Evolutionary conservation across 2,113 vertebrate genomes (phyloP).

Genomic region (Cercocebus atys): DNA sequence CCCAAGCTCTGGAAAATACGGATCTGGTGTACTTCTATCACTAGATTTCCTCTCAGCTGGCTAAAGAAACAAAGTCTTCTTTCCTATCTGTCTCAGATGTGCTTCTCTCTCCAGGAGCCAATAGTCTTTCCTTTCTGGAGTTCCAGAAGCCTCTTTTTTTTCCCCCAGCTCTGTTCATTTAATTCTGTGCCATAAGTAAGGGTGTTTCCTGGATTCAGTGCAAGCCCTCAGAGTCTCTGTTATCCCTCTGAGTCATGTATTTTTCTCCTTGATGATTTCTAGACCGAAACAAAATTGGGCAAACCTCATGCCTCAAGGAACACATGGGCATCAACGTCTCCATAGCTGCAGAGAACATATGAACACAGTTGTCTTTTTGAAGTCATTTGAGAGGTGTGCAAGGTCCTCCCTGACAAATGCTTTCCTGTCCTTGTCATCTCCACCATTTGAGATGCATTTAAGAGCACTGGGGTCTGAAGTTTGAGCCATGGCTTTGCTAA

Average conservation of each 20-base stretch:
- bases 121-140: not conserved
- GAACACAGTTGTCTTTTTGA: not conserved
- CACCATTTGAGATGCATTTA: not conserved
- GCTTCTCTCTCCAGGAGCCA: not conserved
- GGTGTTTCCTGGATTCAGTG: not conserved
- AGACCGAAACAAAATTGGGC: not conserved
- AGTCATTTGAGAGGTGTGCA: not conserved
- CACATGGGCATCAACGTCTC: not conserved
- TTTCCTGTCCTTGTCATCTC: not conserved
- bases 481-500: not conserved
- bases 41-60: not conserved
- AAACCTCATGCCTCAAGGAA: not conserved
- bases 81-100: not conserved
- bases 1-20: not conserved
- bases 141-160: not conserved
- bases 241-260: not conserved
- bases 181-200: not conserved
- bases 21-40: not conserved
- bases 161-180: not conserved
- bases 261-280: constrained; percentile 54
- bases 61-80: not conserved
- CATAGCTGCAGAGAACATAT: not conserved
- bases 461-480: not conserved
- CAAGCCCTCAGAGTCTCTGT: not conserved
- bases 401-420: not conserved